Evolutionary conservation across 2,113 vertebrate genomes (phyloP), one percentile per base, ranked within the genome.

Genomic region (Felis chaus): DNA sequence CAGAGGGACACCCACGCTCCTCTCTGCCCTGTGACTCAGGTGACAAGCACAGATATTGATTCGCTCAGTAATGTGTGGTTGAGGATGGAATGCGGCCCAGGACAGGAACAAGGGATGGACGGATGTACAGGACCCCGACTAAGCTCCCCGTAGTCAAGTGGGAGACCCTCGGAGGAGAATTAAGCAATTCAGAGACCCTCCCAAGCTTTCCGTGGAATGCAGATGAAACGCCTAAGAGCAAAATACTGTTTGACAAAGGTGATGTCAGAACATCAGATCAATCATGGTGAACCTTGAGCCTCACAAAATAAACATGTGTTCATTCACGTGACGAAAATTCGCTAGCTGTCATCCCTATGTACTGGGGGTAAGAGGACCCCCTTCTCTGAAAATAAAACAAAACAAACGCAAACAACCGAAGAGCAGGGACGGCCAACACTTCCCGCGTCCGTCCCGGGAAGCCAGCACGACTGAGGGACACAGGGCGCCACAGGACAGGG

Each of bases 401-500:
- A 57, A 45, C 27, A 55, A 12, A 31, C 36, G 15, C 25, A 31
- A 48, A 29, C 25, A 15, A n/a, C 15, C 5, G 21, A 73, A 33
- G 7, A 50, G 21, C 13, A 27, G 39, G 16, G 27, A 3, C 29
- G 21, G 12, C 1, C 10, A 31, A 2, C 23, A 0, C 0, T 21
- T 36, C 45, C 76, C 33, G 84, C 48, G 21, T 31, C 25, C 39
- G 9, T 27, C 29, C 1, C 23, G 0, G 41, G 14, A 10, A 79
- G 19, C 39, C 21, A 21, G 41, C 29, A 4, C 31, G 8, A 7
- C 0, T 1, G 4, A 65, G 63, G 7, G 9, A 6, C n/a, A 25
- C 27, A 1, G n/a, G n/a, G 21, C 0, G 0, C 41, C 3, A 0
- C 0, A 15, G 2, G 21, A 36, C 10, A 45, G 3, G 2, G 0